phyloP scores from a whole-genome alignment of 2,888 invertebrate genomes.

The Podotricha telesiphe region DNA sequence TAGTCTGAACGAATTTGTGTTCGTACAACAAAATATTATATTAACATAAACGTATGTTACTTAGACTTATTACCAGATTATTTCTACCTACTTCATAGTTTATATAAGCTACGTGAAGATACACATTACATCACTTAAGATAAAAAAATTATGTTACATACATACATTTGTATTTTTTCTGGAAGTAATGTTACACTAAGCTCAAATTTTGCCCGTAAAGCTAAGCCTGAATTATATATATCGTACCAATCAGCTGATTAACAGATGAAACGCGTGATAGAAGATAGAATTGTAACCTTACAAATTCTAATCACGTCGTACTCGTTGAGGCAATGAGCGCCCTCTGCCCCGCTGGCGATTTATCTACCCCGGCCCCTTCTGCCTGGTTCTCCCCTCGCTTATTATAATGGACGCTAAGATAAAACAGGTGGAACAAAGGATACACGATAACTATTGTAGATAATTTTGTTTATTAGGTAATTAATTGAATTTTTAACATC shows the following conservation, averaged over 20 bases:
- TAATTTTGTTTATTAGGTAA: conserved; percentile 18
- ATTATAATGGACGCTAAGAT: not conserved
- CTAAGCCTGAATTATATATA: not conserved
- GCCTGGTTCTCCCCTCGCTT: conserved; percentile 38
- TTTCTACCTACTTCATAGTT: no score
- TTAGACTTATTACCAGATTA: no score
- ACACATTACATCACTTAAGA: no score
- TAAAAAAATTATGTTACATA: not conserved
- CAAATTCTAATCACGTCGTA: conserved; percentile 48
- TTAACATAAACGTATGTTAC: no score
- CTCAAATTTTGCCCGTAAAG: not conserved
- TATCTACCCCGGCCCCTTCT: conserved; percentile 45
- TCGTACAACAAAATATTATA: no score
- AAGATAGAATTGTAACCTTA: conserved; percentile 39
- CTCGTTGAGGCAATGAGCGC: conserved; percentile 52
- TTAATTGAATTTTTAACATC: not conserved
- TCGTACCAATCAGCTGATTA: conserved; percentile 36
- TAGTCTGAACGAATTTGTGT: no score
- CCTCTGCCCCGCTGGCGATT: conserved; percentile 52
- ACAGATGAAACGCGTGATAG: conserved; percentile 25
- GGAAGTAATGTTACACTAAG: no score
- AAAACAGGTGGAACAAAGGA: conserved; percentile 27
- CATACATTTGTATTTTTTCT: not conserved
- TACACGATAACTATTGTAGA: conserved; percentile 7
- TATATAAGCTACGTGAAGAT: no score